phyloP scores from a whole-genome alignment of 2,888 invertebrate genomes.

The Harpalus rufipes region DNA sequence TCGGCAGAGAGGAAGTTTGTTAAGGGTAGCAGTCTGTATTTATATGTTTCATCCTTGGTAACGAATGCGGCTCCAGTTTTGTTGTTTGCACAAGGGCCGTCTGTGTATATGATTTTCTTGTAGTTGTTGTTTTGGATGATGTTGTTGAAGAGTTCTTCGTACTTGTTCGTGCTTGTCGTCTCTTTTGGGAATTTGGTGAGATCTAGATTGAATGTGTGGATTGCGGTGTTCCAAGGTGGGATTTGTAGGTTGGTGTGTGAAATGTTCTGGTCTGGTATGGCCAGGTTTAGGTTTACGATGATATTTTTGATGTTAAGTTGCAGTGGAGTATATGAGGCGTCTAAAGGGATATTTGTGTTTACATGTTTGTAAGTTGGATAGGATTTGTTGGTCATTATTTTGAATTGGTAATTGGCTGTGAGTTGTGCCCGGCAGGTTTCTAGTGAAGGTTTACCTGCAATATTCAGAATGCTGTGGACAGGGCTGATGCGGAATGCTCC shows the following conservation, averaged over 20 bases:
- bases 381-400: constrained; percentile 7
- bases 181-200: constrained; percentile 6
- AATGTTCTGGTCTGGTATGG: constrained; percentile 3
- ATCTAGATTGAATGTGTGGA: not conserved
- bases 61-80: constrained; percentile 23
- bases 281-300: constrained; percentile 6
- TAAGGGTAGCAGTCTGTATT: not conserved
- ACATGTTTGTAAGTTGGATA: constrained; percentile 15
- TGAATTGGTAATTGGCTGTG: not conserved
- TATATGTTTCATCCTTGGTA: constrained; percentile 7
- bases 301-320: no score
- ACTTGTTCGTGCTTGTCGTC: not conserved
- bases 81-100: constrained; percentile 10
- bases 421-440: constrained; percentile 39
- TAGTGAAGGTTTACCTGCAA: constrained; percentile 53
- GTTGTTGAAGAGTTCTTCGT: constrained; percentile 17
- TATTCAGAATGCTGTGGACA: no score
- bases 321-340: constrained; percentile 7
- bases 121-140: no score
- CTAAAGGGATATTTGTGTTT: not conserved
- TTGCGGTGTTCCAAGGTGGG: no score
- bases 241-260: no score
- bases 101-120: constrained; percentile 15
- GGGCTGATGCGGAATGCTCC: constrained; percentile 67
- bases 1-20: constrained; percentile 24